Evolutionary conservation across 2,113 vertebrate species (phyloP), one percentile per base, ranked within the genome.

Genomic region (Chionodraco myersi): DNA sequence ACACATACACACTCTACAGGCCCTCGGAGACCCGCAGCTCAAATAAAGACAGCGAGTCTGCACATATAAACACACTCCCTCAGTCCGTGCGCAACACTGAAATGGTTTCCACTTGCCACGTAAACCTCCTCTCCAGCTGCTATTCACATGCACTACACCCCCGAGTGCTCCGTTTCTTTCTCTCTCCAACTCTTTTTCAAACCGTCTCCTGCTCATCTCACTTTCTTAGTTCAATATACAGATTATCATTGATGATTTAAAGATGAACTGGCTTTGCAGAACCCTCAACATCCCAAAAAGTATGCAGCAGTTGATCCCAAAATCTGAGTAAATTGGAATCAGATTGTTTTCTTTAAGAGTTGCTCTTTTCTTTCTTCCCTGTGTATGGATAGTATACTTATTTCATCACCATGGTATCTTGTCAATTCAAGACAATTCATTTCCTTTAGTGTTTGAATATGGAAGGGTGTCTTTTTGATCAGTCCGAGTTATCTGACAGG

Each of bases 71-170:
- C 89, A 86, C 85, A 79, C 90, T 90, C 86, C 83, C 87, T 86
- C 76, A 49, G 79, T 84, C 82, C 63, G 68, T 90, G 92, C 80
- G 82, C 91, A 93, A 93, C 91, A 86, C 83, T 90, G 92, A 92
- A 87, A 76, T 89, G 90, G 88, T 86, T 94, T 95, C 92, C 93
- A 93, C 93, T 94, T 94, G 95, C 96, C 96, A 97, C 95, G 93
- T 96, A 94, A 94, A 94, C 95, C 84, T 91, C 87, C 84, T 85
- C 80, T 88, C 91, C 96, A 96, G 96, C 96, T 97, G 96, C 94
- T 92, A 94, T 94, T 96, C 96, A 96, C 86, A 94, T 95, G 94
- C 89, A 87, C 85, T 85, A 82, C 88, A 89, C 86, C 90, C 88
- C 89, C 72, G 63, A 91, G 87, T 45, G 4, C 86, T 82, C 72